A percentile compares a stretch with the other conserved stretches of the same genome.
Conservation (phyloP, 2,113 vertebrate species). For the Bagarius yarrelli region DNA sequence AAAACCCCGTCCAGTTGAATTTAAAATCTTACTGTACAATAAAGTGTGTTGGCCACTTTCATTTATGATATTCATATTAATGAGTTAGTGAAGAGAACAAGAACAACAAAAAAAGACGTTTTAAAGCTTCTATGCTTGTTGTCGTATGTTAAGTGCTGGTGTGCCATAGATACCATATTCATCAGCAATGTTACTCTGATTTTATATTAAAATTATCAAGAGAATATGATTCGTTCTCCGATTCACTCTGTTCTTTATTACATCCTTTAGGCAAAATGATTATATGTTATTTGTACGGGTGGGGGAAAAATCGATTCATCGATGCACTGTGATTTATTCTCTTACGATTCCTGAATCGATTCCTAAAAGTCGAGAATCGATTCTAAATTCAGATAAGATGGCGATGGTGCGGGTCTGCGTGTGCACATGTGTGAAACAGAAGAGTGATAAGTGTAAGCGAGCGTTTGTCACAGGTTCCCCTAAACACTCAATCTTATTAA, state of each 20-base stretch:
- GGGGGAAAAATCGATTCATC: no score
- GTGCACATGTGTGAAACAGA: no score
- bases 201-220: slow-evolving; percentile 66
- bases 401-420: no score
- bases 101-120: slow-evolving; percentile 10
- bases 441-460: no score
- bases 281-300: no score
- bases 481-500: no score
- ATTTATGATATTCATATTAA: slow-evolving; percentile 57
- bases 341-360: no score
- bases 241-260: background rate
- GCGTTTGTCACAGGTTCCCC: no score
- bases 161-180: slow-evolving; percentile 56
- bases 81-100: slow-evolving; percentile 41
- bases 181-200: slow-evolving; percentile 60
- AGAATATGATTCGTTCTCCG: slow-evolving; percentile 26
- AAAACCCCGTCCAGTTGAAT: slow-evolving; percentile 59
- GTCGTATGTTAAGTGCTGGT: slow-evolving; percentile 51
- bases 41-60: slow-evolving; percentile 53
- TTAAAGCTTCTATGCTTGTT: slow-evolving; percentile 37
- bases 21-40: slow-evolving; percentile 52
- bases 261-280: no score
- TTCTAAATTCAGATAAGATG: no score
- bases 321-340: no score
- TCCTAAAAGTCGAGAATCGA: no score